A percentile compares a stretch with the other conserved stretches of the same genome.
phyloP scores from a whole-genome alignment of 1,140 invertebrate genomes.

The Pantala flavescens region DNA sequence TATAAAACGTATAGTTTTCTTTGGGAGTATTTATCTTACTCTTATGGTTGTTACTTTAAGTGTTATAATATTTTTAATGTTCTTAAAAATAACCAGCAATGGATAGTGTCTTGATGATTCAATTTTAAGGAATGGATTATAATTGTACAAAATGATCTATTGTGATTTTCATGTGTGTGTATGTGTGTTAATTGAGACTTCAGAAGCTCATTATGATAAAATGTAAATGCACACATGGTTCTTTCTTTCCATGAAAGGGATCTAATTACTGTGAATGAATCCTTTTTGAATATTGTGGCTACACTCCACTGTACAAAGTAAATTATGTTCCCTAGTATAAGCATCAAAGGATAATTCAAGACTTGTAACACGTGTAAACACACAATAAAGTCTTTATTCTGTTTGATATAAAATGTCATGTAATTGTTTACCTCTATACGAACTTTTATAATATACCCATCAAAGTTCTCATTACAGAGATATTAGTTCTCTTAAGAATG shows the following conservation, averaged over 20 bases:
- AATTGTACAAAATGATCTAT: neutral
- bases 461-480: no score
- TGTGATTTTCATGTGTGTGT: neutral
- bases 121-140: neutral
- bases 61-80: constrained; percentile 1
- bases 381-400: neutral
- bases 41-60: neutral
- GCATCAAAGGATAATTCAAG: neutral
- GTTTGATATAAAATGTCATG: no score
- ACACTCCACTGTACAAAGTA: neutral
- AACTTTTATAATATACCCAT: no score
- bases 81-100: neutral
- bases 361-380: neutral
- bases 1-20: no score
- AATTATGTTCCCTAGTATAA: neutral
- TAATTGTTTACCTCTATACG: no score
- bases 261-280: neutral
- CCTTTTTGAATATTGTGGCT: neutral
- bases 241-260: constrained; percentile 3
- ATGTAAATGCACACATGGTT: neutral
- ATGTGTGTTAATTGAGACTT: neutral
- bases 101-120: neutral
- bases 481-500: no score
- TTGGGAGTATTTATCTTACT: neutral
- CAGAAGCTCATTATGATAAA: neutral